phyloP scores from a whole-genome alignment of 2,888 invertebrate species.

The Stratiomys singularior region DNA sequence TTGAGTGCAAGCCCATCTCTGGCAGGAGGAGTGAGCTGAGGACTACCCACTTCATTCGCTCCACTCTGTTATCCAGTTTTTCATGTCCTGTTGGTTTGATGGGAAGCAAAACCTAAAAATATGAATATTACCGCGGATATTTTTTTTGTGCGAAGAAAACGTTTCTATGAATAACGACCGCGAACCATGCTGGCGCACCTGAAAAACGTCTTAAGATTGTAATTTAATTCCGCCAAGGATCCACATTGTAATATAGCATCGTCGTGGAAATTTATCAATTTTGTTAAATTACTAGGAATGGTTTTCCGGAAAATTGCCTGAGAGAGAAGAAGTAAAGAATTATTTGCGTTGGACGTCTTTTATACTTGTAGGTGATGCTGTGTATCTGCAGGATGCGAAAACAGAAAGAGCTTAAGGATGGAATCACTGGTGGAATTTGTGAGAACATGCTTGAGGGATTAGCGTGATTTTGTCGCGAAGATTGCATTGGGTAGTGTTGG shows the following conservation, averaged over 20 bases:
- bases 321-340: conserved; percentile 8
- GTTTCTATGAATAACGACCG: conserved; percentile 26
- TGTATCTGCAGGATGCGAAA: background rate
- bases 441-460: conserved; percentile 25
- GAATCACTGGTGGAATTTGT: background rate
- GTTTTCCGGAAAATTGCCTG: conserved; percentile 22
- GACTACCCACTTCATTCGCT: too few relatives aligned
- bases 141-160: background rate
- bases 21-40: background rate
- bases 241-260: conserved; percentile 13
- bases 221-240: conserved; percentile 16
- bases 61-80: background rate
- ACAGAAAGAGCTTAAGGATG: background rate
- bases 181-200: conserved; percentile 20
- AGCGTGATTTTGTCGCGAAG: conserved; percentile 14
- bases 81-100: background rate
- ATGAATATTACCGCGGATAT: conserved; percentile 17
- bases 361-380: background rate
- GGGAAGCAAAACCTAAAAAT: conserved; percentile 19
- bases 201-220: conserved; percentile 31
- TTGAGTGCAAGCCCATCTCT: background rate
- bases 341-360: conserved; percentile 13
- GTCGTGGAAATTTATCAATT: conserved; percentile 29
- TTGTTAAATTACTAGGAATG: conserved; percentile 26
- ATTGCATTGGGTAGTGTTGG: background rate